Evolutionary conservation across 2,888 invertebrate species (phyloP).

Genomic region (Caradrina clavipalpis): DNA sequence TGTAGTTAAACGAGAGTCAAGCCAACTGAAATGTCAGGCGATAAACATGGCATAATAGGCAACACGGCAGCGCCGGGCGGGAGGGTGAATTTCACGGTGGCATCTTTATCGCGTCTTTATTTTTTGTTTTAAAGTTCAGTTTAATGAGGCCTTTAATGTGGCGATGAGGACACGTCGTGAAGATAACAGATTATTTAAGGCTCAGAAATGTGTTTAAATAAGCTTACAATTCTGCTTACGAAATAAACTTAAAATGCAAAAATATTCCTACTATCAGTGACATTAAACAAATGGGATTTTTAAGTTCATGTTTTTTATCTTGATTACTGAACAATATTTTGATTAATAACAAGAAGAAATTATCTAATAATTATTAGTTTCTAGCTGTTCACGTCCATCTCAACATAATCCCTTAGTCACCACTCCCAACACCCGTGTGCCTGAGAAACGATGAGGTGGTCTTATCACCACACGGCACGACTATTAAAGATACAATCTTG

Average conservation of each 20-base stretch:
- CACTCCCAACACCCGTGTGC: background rate
- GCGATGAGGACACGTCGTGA: slow-evolving; percentile 31
- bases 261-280: too few species aligned
- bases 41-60: slow-evolving; percentile 52
- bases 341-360: background rate
- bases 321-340: background rate
- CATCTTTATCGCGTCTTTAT: slow-evolving; percentile 43
- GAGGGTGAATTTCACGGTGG: slow-evolving; percentile 50
- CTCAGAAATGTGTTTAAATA: too few species aligned
- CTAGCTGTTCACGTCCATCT: too few species aligned
- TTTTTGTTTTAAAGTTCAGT: slow-evolving; percentile 37
- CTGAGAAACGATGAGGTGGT: slow-evolving; percentile 42
- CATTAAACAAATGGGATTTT: too few species aligned
- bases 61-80: slow-evolving; percentile 27
- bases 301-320: background rate
- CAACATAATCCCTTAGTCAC: slow-evolving; percentile 6
- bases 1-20: slow-evolving; percentile 34
- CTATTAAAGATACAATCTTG: slow-evolving; percentile 41
- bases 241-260: background rate
- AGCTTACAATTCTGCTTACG: background rate
- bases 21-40: slow-evolving; percentile 50
- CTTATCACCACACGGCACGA: slow-evolving; percentile 17
- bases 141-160: slow-evolving; percentile 51
- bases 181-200: slow-evolving; percentile 14
- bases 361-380: background rate